Percentiles rank a stretch among this genome's conserved stretches.
These are phyloP conservation scores for Dallia pectoralis DNA, from an alignment of 2,797 vertebrate species.

Conservation along the genomic window DNA sequence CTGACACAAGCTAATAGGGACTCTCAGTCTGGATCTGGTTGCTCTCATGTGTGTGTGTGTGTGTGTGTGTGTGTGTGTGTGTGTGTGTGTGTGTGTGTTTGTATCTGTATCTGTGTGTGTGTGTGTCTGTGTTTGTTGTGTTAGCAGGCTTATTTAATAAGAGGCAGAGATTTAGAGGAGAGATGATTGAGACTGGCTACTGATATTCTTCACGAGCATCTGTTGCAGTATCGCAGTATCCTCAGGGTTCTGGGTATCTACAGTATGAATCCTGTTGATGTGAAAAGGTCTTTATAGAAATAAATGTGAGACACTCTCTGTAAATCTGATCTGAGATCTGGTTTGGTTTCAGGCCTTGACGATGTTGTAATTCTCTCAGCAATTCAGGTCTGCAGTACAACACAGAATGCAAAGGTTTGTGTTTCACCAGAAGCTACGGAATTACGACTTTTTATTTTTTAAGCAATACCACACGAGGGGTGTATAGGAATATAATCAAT, in stretches of 20 bases:
- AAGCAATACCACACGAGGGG: too few relatives aligned
- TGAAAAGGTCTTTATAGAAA: too few relatives aligned
- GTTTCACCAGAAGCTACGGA: conserved; percentile 13
- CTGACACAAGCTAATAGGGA: conserved; percentile 64
- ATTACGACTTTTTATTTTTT: too few relatives aligned
- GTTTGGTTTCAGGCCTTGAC: not conserved
- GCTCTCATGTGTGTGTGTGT: conserved; percentile 22
- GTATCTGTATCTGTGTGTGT: too few relatives aligned
- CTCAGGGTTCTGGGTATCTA: too few relatives aligned
- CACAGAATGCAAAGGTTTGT: not conserved
- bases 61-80: not conserved
- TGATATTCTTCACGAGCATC: conserved; percentile 31
- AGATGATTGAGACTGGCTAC: conserved; percentile 28
- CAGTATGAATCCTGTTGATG: too few relatives aligned
- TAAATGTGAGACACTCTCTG: not conserved
- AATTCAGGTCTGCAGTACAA: conserved; percentile 13
- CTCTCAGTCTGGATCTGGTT: conserved; percentile 36
- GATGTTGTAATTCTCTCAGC: conserved; percentile 38
- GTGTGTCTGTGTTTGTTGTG: conserved; percentile 25
- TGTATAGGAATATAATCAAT: too few relatives aligned
- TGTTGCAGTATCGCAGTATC: too few relatives aligned
- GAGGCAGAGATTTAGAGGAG: conserved; percentile 30
- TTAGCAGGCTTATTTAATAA: conserved; percentile 65
- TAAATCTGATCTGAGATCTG: conserved; percentile 7
- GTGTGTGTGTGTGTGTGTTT: not conserved